Percentiles rank a stretch among this genome's conserved stretches.
Evolutionary conservation across 2,888 invertebrate genomes (phyloP).

Genomic region (Euplagia quadripunctaria): DNA sequence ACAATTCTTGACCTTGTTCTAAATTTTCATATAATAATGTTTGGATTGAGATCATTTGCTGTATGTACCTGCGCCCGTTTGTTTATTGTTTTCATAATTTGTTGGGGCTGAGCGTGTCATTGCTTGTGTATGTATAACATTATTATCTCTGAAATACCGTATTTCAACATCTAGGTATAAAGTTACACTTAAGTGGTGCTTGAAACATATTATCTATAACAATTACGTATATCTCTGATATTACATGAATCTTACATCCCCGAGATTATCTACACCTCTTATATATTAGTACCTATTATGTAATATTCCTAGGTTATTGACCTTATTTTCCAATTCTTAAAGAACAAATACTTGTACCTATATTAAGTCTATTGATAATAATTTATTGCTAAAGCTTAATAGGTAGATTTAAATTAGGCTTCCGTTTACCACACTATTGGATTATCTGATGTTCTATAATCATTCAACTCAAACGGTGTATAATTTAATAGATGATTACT

Average conservation of each 20-base stretch:
- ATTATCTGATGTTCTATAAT: constrained; percentile 51
- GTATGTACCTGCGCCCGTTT: constrained; percentile 18
- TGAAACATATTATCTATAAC: not conserved
- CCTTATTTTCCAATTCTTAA: not conserved
- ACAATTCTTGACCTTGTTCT: constrained; percentile 84
- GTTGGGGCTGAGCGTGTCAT: not conserved
- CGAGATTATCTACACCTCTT: not conserved
- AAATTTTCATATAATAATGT: constrained; percentile 66
- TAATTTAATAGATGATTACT: constrained; percentile 47
- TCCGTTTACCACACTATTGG: constrained; percentile 48
- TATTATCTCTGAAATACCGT: constrained; percentile 1
- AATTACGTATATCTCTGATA: not conserved
- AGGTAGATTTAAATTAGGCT: constrained; percentile 30
- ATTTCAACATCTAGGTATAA: not conserved
- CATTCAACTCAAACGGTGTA: constrained; percentile 39
- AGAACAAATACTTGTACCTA: not conserved
- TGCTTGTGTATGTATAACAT: not conserved
- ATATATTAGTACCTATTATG: not conserved
- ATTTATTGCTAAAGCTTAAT: constrained; percentile 26
- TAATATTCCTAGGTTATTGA: not conserved
- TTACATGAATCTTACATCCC: not conserved
- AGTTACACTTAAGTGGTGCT: not conserved
- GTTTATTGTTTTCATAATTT: constrained; percentile 15
- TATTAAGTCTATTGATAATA: not conserved
- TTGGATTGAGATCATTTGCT: constrained; percentile 38